Evolutionary conservation across 2,113 vertebrate genomes (phyloP).

Genomic region (Lepus timidus): DNA sequence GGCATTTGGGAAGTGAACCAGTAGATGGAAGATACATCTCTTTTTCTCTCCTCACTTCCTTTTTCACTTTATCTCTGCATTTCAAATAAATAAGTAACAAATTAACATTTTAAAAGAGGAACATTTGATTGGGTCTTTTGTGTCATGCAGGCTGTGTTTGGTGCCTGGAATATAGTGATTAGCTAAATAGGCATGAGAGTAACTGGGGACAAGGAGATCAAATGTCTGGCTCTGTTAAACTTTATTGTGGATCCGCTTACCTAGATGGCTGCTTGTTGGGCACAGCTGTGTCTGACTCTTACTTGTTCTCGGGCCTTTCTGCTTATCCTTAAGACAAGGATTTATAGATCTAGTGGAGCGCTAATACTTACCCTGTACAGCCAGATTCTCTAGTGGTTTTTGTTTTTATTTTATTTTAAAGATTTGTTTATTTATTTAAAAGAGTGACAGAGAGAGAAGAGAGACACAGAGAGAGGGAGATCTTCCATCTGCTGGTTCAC

Average conservation of each 20-base stretch:
- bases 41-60: too few relatives aligned
- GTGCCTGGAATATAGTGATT: not conserved
- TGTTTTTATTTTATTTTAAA: not conserved
- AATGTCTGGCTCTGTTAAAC: not conserved
- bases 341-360: slow-evolving; percentile 42
- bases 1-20: too few relatives aligned
- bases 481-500: too few relatives aligned
- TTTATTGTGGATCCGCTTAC: not conserved
- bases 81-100: too few relatives aligned
- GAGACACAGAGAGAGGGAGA: too few relatives aligned
- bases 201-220: not conserved
- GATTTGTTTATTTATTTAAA: too few relatives aligned
- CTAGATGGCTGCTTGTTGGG: not conserved
- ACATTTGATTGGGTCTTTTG: not conserved
- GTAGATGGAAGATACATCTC: too few relatives aligned
- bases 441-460: too few relatives aligned
- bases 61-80: too few relatives aligned
- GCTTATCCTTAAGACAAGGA: not conserved
- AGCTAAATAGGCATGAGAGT: not conserved
- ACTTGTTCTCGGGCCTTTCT: not conserved
- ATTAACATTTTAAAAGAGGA: not conserved
- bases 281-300: not conserved
- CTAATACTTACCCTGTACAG: not conserved
- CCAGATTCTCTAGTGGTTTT: slow-evolving; percentile 23
- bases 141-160: not conserved